A percentile compares a stretch with the other conserved stretches of the same genome.
phyloP scores from a whole-genome alignment of 2,888 invertebrate species.

The Hirtodrosophila alboralis region DNA sequence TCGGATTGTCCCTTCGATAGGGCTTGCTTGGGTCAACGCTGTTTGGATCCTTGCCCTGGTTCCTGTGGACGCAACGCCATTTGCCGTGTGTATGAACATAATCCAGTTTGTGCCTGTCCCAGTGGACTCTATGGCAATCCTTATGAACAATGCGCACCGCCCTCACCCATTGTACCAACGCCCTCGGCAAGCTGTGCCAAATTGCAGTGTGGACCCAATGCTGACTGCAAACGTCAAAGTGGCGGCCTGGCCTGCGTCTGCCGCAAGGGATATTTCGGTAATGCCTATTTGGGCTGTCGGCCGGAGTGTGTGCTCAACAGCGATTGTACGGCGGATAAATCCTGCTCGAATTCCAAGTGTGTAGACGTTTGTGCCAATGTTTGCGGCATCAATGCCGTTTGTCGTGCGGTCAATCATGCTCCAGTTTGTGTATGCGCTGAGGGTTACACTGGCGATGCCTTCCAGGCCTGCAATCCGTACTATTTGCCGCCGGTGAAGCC shows the following conservation, averaged over 20 bases:
- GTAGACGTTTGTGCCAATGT: slow-evolving; percentile 90
- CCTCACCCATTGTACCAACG: slow-evolving; percentile 82
- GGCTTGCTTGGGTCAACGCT: slow-evolving; percentile 90
- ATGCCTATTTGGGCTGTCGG: slow-evolving; percentile 90
- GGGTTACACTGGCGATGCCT: slow-evolving; percentile 90
- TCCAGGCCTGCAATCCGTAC: slow-evolving; percentile 88
- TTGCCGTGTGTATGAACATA: slow-evolving; percentile 89
- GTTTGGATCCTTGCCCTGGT: slow-evolving; percentile 91
- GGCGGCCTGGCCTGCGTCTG: slow-evolving; percentile 90
- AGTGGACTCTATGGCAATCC: slow-evolving; percentile 90
- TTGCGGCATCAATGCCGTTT: slow-evolving; percentile 90
- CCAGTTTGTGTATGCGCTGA: slow-evolving; percentile 91
- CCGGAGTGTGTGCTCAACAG: slow-evolving; percentile 93
- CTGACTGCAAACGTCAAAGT: slow-evolving; percentile 87
- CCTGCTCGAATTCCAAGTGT: slow-evolving; percentile 92
- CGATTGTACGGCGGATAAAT: slow-evolving; percentile 89
- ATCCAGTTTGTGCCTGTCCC: slow-evolving; percentile 90
- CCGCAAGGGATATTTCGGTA: slow-evolving; percentile 90
- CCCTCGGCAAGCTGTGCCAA: slow-evolving; percentile 87
- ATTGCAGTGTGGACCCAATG: slow-evolving; percentile 90
- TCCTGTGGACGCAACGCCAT: slow-evolving; percentile 90
- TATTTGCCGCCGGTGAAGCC: slow-evolving; percentile 81
- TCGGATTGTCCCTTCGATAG: slow-evolving; percentile 91
- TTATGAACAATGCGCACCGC: slow-evolving; percentile 89
- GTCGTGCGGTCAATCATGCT: slow-evolving; percentile 89